phyloP scores from a whole-genome alignment of 2,797 vertebrate genomes.

The Siniperca undulata region DNA sequence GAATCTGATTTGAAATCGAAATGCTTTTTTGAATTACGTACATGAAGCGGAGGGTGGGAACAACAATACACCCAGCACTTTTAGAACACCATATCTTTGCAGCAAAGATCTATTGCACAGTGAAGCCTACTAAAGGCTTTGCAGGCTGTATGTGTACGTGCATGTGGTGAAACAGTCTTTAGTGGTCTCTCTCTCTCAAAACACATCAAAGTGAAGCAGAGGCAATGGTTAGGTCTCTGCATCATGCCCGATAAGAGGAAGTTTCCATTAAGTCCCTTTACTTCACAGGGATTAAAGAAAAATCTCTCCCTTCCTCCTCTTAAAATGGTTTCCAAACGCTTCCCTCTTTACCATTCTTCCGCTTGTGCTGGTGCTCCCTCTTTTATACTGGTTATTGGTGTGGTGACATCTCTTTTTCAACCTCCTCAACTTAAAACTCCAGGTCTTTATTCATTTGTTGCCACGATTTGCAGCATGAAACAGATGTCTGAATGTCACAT shows the following conservation, averaged over 20 bases:
- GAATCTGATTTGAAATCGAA: constrained; percentile 63
- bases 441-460: constrained; percentile 47
- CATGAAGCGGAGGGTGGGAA: constrained; percentile 27
- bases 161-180: constrained; percentile 65
- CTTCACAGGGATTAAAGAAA: constrained; percentile 78
- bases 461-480: constrained; percentile 34
- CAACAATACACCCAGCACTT: constrained; percentile 58
- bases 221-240: constrained; percentile 79
- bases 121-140: constrained; percentile 62
- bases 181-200: constrained; percentile 59
- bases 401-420: constrained; percentile 64
- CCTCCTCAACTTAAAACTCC: constrained; percentile 36
- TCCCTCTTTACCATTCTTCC: constrained; percentile 58
- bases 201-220: constrained; percentile 83
- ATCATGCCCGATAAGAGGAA: constrained; percentile 81
- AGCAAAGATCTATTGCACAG: constrained; percentile 60
- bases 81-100: constrained; percentile 56
- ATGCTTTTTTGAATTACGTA: constrained; percentile 48
- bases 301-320: constrained; percentile 61
- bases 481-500: constrained; percentile 19
- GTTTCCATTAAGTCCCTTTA: constrained; percentile 83
- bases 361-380: constrained; percentile 53
- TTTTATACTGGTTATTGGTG: constrained; percentile 66
- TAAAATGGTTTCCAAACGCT: constrained; percentile 65
- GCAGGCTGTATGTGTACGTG: constrained; percentile 52